A percentile compares a stretch with the other conserved stretches of the same genome.
phyloP scores from a whole-genome alignment of 1,140 invertebrate species.

The Anastrepha ludens region DNA sequence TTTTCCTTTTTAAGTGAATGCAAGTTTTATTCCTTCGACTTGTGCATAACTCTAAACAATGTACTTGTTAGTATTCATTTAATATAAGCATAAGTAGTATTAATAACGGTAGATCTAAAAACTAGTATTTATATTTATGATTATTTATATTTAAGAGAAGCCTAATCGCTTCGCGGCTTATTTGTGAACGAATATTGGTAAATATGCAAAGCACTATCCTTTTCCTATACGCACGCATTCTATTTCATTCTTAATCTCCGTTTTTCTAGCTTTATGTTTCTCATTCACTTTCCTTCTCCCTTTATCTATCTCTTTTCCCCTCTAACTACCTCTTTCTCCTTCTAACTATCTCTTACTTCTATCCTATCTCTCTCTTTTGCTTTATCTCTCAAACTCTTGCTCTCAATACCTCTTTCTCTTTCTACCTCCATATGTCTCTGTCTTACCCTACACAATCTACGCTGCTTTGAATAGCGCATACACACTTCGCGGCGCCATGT shows the following conservation, averaged over 20 bases:
- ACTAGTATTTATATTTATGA: background rate
- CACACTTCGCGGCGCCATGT: conserved; percentile 13
- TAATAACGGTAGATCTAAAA: background rate
- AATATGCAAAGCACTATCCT: background rate
- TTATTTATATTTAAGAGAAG: background rate
- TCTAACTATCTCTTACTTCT: background rate
- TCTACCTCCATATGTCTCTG: background rate
- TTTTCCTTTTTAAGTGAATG: background rate
- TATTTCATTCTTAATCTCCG: background rate
- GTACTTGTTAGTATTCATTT: background rate
- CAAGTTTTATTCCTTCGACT: background rate
- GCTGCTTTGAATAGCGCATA: conserved; percentile 35
- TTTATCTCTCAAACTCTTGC: background rate
- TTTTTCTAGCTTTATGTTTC: background rate
- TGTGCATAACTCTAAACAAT: conserved; percentile 23
- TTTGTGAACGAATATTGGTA: background rate
- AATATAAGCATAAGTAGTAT: background rate
- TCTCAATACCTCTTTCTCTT: background rate
- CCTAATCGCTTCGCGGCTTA: background rate
- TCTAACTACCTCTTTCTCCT: background rate
- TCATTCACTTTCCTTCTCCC: background rate
- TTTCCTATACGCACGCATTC: background rate
- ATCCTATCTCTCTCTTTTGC: background rate
- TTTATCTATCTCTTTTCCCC: background rate
- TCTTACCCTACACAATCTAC: background rate